phyloP scores from a whole-genome alignment of 2,113 vertebrate species.

The Dolichallabes microphthalmus region DNA sequence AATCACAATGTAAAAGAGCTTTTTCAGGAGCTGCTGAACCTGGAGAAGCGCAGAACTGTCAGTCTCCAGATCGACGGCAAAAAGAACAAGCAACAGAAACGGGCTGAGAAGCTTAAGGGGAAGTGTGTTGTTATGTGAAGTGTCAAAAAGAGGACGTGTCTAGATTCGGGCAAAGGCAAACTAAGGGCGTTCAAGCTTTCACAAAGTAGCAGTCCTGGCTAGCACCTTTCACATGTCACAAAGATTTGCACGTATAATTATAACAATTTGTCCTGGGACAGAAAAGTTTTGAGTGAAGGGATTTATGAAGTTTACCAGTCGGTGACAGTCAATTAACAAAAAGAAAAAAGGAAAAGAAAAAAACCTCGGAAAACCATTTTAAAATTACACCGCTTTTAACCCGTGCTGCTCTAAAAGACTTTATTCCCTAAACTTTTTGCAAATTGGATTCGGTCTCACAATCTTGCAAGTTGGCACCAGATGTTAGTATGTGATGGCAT shows the following conservation, averaged over 20 bases:
- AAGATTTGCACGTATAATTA: not conserved
- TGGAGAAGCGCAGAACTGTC: constrained; percentile 53
- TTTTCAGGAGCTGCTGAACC: constrained; percentile 54
- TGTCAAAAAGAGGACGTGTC: not conserved
- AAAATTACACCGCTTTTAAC: not conserved
- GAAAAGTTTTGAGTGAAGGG: not conserved
- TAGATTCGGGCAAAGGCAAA: not conserved
- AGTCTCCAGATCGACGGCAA: constrained; percentile 56
- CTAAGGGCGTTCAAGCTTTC: not conserved
- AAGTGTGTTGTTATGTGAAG: constrained; percentile 55
- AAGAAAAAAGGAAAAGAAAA: not conserved
- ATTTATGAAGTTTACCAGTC: not conserved
- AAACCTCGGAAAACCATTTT: constrained; percentile 1
- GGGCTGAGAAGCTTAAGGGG: constrained; percentile 55
- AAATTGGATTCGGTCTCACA: constrained; percentile 16
- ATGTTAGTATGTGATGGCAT: not conserved
- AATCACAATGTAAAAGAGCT: constrained; percentile 58
- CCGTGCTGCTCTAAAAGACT: constrained; percentile 14
- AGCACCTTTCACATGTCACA: constrained; percentile 1
- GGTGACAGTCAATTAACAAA: not conserved
- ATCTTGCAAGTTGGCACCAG: constrained; percentile 19
- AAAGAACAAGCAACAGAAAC: constrained; percentile 57
- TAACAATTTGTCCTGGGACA: not conserved
- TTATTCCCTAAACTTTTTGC: not conserved
- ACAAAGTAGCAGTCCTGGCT: constrained; percentile 6